phyloP scores from a whole-genome alignment of 1,140 invertebrate species.

The Ruditapes philippinarum region DNA sequence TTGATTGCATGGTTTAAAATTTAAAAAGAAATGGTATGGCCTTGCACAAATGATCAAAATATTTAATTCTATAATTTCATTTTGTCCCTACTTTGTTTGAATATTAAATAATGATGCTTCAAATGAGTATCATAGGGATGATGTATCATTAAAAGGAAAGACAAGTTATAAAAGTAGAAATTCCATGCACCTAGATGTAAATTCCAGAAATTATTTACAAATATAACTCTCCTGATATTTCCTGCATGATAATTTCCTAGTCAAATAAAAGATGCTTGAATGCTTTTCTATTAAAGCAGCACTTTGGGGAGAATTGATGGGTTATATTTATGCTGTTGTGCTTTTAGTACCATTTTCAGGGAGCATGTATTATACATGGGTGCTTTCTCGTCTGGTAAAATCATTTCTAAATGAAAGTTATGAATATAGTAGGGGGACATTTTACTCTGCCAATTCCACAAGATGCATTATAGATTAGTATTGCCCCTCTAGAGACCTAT shows the following conservation, averaged over 20 bases:
- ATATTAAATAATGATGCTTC: too few relatives aligned
- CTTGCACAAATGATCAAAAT: too few relatives aligned
- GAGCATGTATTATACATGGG: background rate
- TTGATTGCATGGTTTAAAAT: too few relatives aligned
- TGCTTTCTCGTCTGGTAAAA: background rate
- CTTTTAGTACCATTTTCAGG: conserved; percentile 23
- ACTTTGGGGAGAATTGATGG: background rate
- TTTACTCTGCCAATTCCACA: conserved; percentile 23
- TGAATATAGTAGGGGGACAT: conserved; percentile 3
- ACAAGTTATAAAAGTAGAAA: too few relatives aligned
- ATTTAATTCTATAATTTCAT: too few relatives aligned
- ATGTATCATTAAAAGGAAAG: too few relatives aligned
- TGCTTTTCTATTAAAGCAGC: conserved; percentile 13
- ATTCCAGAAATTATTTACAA: background rate
- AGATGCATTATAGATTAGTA: conserved; percentile 53
- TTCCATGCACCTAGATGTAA: background rate
- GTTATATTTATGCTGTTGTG: background rate
- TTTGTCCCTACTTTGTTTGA: too few relatives aligned
- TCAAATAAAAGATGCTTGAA: background rate
- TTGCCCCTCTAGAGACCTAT: background rate
- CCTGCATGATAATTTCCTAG: background rate
- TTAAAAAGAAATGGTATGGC: too few relatives aligned
- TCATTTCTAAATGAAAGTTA: conserved; percentile 3
- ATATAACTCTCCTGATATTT: background rate
- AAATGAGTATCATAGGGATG: too few relatives aligned